A percentile compares a stretch with the other conserved stretches of the same genome.
Evolutionary conservation across 2,888 invertebrate genomes (phyloP).

Genomic region (Notocelia uddmanniana): DNA sequence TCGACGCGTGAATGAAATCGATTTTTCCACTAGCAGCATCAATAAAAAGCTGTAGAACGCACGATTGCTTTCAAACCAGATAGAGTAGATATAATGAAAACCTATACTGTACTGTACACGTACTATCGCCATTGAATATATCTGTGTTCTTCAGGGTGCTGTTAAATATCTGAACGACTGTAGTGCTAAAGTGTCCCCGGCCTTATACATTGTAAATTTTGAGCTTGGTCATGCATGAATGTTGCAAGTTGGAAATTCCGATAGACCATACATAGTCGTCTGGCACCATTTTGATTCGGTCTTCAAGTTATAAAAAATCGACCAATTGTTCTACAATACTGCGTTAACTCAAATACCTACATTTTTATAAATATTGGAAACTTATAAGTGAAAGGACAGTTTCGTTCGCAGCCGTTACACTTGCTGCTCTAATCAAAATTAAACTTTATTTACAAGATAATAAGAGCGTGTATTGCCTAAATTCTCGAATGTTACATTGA

Average conservation of each 20-base stretch:
- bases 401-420: conserved; percentile 9
- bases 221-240: not conserved
- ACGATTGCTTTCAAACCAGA: too few relatives aligned
- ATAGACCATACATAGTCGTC: not conserved
- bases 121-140: too few relatives aligned
- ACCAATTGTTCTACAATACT: conserved; percentile 1
- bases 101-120: too few relatives aligned
- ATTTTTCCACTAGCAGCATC: not conserved
- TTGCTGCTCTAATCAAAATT: not conserved
- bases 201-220: too few relatives aligned
- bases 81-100: too few relatives aligned
- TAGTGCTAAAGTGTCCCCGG: too few relatives aligned
- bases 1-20: too few relatives aligned
- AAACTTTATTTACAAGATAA: not conserved
- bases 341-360: not conserved
- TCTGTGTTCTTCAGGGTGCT: too few relatives aligned
- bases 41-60: too few relatives aligned
- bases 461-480: conserved; percentile 8
- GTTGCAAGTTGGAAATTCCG: not conserved
- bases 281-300: not conserved
- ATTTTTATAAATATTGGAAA: conserved; percentile 14
- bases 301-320: not conserved
- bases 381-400: conserved; percentile 30
- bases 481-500: conserved; percentile 9
- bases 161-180: too few relatives aligned